Percentiles rank a stretch among this genome's conserved stretches.
These are phyloP conservation scores for Tortrix viridana DNA, from an alignment of 2,888 invertebrate genomes.

Conservation along the genomic window DNA sequence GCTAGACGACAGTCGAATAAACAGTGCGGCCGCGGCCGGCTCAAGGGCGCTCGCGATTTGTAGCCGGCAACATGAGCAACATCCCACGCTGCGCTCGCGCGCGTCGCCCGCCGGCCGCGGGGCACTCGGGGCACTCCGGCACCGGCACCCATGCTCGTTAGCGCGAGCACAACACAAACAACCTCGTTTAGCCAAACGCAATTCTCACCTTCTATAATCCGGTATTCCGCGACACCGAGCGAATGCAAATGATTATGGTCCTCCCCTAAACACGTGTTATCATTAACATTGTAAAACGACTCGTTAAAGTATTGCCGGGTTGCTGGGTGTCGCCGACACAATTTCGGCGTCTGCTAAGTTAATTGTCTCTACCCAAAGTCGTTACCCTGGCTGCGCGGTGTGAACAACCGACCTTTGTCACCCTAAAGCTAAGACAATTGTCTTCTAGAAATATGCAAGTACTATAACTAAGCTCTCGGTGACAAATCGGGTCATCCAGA, in stretches of 20 bases:
- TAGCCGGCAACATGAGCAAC: slow-evolving; percentile 57
- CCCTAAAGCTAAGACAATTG: background rate
- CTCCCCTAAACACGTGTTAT: background rate
- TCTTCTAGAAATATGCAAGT: too few relatives aligned
- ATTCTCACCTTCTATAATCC: background rate
- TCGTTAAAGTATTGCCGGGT: too few relatives aligned
- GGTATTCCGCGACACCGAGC: too few relatives aligned
- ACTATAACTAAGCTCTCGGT: too few relatives aligned
- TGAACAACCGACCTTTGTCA: slow-evolving; percentile 11
- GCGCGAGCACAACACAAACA: background rate
- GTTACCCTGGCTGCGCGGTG: background rate
- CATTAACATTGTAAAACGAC: background rate
- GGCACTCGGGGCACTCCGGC: background rate
- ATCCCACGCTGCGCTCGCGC: slow-evolving; percentile 51
- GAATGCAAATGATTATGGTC: too few relatives aligned
- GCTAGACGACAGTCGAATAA: slow-evolving; percentile 81
- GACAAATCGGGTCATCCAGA: background rate
- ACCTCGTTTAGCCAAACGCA: background rate
- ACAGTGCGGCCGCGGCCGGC: slow-evolving; percentile 62
- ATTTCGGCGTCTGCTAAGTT: background rate
- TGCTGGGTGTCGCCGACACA: background rate
- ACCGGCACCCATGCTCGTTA: slow-evolving; percentile 15
- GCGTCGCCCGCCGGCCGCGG: slow-evolving; percentile 1
- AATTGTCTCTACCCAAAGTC: background rate
- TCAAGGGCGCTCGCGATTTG: slow-evolving; percentile 74